These are phyloP conservation scores for Erithacus rubecula DNA, from an alignment of 2,797 vertebrate species.

Conservation along the genomic window DNA sequence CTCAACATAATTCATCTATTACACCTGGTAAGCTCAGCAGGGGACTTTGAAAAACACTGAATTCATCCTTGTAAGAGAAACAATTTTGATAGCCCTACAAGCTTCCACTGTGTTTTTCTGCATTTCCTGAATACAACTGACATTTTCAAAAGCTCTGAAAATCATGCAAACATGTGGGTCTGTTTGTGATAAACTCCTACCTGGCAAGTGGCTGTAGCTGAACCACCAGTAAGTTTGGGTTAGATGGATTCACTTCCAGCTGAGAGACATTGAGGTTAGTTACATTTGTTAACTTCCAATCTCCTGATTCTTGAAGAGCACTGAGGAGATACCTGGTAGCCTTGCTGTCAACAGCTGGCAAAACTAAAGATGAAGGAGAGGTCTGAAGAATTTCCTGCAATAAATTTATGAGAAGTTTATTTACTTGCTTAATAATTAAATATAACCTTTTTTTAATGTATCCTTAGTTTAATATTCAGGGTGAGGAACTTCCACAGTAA, in stretches of 20 bases:
- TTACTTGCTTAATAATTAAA: conserved; percentile 10
- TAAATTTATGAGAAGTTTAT: background rate
- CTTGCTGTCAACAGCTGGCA: conserved; percentile 69
- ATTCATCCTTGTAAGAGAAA: background rate
- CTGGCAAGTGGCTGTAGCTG: conserved; percentile 56
- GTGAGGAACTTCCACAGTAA: background rate
- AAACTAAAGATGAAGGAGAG: conserved; percentile 69
- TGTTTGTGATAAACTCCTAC: conserved; percentile 17
- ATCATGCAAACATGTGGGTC: background rate
- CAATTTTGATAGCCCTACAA: background rate
- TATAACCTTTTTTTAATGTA: background rate
- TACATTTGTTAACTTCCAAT: conserved; percentile 48
- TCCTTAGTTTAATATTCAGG: background rate
- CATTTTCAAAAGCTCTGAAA: conserved; percentile 3
- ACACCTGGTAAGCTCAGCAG: background rate
- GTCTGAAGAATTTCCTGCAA: conserved; percentile 67
- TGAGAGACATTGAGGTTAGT: conserved; percentile 7
- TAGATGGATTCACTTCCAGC: conserved; percentile 35
- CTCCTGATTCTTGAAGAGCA: conserved; percentile 35
- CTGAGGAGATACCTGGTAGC: conserved; percentile 36
- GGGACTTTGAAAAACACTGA: background rate
- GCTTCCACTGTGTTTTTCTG: background rate
- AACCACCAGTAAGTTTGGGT: conserved; percentile 60
- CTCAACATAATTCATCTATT: conserved; percentile 1
- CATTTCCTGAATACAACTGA: background rate